Percentiles rank a stretch among this genome's conserved stretches.
Evolutionary conservation across 23 tunicate species (phyloP).

Genomic region (Phallusia fumigata): DNA sequence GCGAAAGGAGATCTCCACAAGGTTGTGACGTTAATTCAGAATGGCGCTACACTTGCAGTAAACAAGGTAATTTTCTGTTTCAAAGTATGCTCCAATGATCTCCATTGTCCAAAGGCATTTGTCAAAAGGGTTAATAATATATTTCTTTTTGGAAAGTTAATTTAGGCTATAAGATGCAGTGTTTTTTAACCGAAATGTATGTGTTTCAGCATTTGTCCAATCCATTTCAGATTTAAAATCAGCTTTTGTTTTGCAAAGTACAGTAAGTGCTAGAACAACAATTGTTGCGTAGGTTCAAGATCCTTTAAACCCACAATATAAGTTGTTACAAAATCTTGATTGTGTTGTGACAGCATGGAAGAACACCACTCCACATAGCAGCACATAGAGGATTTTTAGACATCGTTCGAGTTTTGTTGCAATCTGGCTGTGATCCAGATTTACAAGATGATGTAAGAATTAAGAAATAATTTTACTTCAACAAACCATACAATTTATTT

Average conservation of each 20-base stretch:
- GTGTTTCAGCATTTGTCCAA: too few relatives aligned
- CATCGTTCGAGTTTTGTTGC: conserved; percentile 35
- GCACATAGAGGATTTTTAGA: conserved; percentile 58
- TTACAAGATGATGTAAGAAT: conserved; percentile 71
- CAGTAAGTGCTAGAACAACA: too few relatives aligned
- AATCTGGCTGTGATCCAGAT: conserved; percentile 64
- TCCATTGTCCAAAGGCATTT: not conserved
- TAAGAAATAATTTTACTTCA: not conserved
- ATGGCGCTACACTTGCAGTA: conserved; percentile 56
- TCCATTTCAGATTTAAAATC: too few relatives aligned
- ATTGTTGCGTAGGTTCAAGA: too few relatives aligned
- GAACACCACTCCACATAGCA: conserved; percentile 61
- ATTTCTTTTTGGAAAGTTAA: too few relatives aligned
- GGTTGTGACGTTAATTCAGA: conserved; percentile 27
- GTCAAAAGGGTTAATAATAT: too few relatives aligned
- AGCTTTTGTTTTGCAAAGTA: too few relatives aligned
- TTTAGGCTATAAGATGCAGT: too few relatives aligned
- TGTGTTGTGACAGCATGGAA: conserved; percentile 57
- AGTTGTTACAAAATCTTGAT: not conserved
- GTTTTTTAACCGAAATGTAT: too few relatives aligned
- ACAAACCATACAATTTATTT: not conserved
- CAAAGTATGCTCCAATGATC: too few relatives aligned
- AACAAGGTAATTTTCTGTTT: conserved; percentile 36
- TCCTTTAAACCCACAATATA: too few relatives aligned
- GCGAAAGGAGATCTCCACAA: conserved; percentile 50